Evolutionary conservation across 2,113 vertebrate genomes (phyloP).

Genomic region (Microcebus griseorufus): DNA sequence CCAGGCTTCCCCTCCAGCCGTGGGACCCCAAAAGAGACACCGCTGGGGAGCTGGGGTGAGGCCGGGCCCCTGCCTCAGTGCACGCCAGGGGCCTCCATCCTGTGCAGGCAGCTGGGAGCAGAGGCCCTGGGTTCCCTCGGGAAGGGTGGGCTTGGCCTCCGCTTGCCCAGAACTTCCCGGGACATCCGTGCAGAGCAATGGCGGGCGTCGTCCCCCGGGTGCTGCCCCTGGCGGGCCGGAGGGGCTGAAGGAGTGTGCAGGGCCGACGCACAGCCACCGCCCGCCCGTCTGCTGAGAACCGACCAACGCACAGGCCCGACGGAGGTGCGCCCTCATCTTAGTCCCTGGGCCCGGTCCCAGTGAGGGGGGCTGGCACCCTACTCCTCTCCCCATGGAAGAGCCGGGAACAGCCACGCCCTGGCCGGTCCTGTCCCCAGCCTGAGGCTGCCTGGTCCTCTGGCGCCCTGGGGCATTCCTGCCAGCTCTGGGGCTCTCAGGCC

Average conservation of each 20-base stretch:
- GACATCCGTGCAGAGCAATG: fast-evolving
- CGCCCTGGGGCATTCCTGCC: neutral
- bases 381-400: neutral
- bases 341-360: neutral
- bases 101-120: fast-evolving
- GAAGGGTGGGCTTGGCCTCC: neutral
- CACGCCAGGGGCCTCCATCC: fast-evolving
- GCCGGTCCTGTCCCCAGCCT: neutral
- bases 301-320: neutral
- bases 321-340: neutral
- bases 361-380: neutral
- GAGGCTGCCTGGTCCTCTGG: neutral
- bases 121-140: neutral
- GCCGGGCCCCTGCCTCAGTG: too few relatives aligned
- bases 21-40: neutral
- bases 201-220: neutral
- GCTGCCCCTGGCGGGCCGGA: too few relatives aligned
- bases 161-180: neutral
- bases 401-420: too few relatives aligned
- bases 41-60: neutral
- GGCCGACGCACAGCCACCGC: neutral
- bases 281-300: neutral
- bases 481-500: neutral
- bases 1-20: neutral
- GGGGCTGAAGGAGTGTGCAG: too few relatives aligned